Conservation (phyloP, 2,797 vertebrate species). For the Muscicapa comitata region DNA sequence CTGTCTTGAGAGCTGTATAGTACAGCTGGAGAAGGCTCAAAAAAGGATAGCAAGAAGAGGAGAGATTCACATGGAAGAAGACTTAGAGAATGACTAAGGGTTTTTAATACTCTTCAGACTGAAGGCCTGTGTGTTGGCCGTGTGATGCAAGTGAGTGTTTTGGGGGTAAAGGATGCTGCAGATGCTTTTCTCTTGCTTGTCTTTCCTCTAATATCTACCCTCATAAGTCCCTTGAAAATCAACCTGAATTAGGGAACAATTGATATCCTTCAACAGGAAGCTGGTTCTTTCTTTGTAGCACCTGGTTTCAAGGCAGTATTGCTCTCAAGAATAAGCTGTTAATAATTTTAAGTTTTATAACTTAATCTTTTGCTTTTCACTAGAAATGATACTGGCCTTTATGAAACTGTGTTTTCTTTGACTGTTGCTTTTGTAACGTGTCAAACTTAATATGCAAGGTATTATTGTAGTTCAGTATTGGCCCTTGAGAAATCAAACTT, state of each 20-base stretch:
- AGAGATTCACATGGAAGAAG: background rate
- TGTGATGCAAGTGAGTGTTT: background rate
- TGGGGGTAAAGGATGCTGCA: background rate
- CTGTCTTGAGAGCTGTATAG: background rate
- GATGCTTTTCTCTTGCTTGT: background rate
- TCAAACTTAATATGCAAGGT: background rate
- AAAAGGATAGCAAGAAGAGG: background rate
- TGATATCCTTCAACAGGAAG: background rate
- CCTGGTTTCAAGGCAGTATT: background rate
- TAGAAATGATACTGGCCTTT: background rate
- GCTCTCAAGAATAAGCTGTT: background rate
- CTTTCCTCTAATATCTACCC: background rate
- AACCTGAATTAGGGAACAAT: background rate
- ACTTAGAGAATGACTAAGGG: background rate
- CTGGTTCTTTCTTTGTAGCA: background rate
- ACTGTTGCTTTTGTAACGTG: background rate
- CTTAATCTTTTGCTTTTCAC: background rate
- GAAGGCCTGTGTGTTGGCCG: background rate
- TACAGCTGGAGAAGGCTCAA: background rate
- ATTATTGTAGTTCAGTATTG: background rate
- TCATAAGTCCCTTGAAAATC: background rate
- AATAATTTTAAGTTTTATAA: background rate
- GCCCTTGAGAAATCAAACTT: background rate
- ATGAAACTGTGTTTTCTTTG: background rate
- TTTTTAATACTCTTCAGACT: background rate